phyloP scores from a whole-genome alignment of 2,888 invertebrate species.

The Hirtodrosophila confusa region DNA sequence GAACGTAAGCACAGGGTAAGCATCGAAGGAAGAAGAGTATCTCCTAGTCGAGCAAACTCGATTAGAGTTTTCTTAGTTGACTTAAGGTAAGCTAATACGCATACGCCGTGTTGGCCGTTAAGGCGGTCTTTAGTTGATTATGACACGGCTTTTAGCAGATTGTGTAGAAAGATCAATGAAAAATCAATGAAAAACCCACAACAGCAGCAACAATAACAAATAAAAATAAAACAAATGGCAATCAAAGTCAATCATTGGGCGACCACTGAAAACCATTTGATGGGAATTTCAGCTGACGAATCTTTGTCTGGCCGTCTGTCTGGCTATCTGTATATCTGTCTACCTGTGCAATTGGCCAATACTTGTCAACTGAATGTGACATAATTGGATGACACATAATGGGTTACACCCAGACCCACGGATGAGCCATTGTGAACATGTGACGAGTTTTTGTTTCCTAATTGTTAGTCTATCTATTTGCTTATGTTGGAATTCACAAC shows the following conservation, averaged over 20 bases:
- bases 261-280: neutral
- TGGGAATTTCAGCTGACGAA: constrained; percentile 9
- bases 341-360: constrained; percentile 10
- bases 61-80: no score
- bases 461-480: neutral
- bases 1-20: no score
- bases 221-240: constrained; percentile 27
- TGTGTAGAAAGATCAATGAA: constrained; percentile 23
- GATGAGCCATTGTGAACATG: constrained; percentile 28
- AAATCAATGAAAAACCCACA: constrained; percentile 46
- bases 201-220: constrained; percentile 6
- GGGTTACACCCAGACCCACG: constrained; percentile 20
- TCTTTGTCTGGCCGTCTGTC: neutral
- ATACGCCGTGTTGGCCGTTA: no score
- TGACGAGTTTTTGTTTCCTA: neutral
- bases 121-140: no score
- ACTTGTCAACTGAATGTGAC: constrained; percentile 16
- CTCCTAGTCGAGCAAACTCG: no score
- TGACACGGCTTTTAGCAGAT: no score
- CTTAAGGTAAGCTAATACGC: no score
- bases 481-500: neutral
- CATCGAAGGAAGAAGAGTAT: no score
- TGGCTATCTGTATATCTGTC: neutral
- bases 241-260: constrained; percentile 30
- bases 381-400: constrained; percentile 28